phyloP scores from a whole-genome alignment of 2,888 invertebrate genomes.

The Isotomurus palustris region DNA sequence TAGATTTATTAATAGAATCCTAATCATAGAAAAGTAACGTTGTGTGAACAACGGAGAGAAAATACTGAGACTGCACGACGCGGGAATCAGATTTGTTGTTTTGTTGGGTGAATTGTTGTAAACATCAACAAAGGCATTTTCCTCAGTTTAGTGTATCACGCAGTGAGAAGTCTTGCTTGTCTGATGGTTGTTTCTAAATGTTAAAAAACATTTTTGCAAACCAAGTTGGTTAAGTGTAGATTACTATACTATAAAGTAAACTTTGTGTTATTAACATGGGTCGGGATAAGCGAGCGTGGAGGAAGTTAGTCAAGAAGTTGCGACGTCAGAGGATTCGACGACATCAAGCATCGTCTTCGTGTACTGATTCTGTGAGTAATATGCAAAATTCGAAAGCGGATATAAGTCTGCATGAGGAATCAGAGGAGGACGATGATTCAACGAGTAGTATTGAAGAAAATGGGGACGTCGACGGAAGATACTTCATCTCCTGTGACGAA shows the following conservation, averaged over 20 bases:
- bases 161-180: not conserved
- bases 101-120: too few species aligned
- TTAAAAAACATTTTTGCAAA: not conserved
- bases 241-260: not conserved
- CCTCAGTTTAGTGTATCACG: not conserved
- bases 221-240: not conserved
- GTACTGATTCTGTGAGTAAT: not conserved
- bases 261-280: not conserved
- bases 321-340: slow-evolving; percentile 34
- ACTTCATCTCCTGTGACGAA: slow-evolving; percentile 24
- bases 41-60: too few species aligned
- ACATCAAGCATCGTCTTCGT: not conserved
- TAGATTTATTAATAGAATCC: too few species aligned
- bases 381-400: too few species aligned
- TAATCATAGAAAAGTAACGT: too few species aligned
- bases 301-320: slow-evolving; percentile 43
- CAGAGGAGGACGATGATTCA: slow-evolving; percentile 9
- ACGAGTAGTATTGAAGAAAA: not conserved
- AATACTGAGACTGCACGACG: too few species aligned
- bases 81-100: too few species aligned
- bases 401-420: not conserved
- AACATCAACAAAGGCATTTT: too few species aligned
- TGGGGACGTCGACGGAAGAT: slow-evolving; percentile 1
- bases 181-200: not conserved
- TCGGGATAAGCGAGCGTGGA: slow-evolving; percentile 39